Evolutionary conservation across 2,888 invertebrate species (phyloP).

Genomic region (Meloe dianella): DNA sequence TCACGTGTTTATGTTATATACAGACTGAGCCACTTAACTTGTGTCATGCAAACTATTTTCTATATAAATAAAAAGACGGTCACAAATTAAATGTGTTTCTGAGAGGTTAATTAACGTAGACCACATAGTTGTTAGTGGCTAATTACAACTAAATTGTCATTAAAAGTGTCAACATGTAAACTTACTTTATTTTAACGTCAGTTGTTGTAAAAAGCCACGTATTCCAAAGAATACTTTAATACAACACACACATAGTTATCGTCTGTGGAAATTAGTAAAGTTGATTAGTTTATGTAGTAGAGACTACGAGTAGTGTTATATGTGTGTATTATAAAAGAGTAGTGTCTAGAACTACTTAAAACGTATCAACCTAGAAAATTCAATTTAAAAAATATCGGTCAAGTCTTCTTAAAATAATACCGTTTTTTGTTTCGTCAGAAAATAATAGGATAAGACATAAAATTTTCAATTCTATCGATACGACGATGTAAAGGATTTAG

Average conservation of each 20-base stretch:
- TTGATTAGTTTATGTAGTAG: not conserved
- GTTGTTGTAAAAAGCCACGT: not conserved
- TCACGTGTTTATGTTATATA: not conserved
- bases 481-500: not conserved
- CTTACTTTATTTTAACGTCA: not conserved
- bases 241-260: not conserved
- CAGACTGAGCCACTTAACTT: too few species aligned
- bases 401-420: not conserved
- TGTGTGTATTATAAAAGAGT: not conserved
- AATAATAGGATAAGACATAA: not conserved
- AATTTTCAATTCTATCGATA: not conserved
- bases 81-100: too few species aligned
- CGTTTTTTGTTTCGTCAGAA: not conserved
- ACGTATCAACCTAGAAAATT: not conserved
- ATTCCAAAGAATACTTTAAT: not conserved
- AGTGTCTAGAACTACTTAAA: not conserved
- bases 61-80: too few species aligned
- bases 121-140: not conserved
- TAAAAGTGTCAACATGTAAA: not conserved
- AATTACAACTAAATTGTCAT: not conserved
- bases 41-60: too few species aligned
- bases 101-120: too few species aligned
- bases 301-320: not conserved
- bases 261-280: not conserved
- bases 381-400: not conserved